Conservation (phyloP, 2,888 invertebrate genomes). For the Ischnura elegans region DNA sequence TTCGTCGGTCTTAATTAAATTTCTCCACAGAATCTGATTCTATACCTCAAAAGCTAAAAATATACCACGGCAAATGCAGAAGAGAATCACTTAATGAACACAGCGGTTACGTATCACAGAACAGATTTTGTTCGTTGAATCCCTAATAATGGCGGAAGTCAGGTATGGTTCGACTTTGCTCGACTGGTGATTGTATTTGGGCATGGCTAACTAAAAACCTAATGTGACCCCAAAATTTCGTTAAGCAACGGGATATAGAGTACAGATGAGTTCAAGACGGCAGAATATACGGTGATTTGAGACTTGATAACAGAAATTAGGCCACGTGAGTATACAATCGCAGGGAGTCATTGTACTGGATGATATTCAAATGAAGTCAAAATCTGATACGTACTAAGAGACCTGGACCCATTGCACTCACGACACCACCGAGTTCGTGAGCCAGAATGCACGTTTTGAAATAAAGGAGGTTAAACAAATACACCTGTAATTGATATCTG, state of each 20-base stretch:
- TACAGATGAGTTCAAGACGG: not conserved
- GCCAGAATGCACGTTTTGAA: not conserved
- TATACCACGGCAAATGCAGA: not conserved
- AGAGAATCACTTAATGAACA: not conserved
- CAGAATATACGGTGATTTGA: not conserved
- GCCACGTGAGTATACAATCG: not conserved
- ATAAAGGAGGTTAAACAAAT: not conserved
- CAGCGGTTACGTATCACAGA: too few relatives aligned
- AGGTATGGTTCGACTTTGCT: not conserved
- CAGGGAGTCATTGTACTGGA: not conserved
- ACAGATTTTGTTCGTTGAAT: too few relatives aligned
- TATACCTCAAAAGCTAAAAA: not conserved
- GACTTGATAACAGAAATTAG: not conserved
- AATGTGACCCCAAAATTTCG: not conserved
- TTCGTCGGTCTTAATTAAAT: too few relatives aligned
- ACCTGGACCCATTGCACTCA: not conserved
- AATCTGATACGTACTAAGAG: not conserved
- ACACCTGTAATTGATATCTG: not conserved
- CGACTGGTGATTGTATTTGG: not conserved
- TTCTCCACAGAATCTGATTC: too few relatives aligned
- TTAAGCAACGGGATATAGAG: not conserved
- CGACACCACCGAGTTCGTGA: not conserved
- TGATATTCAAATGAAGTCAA: slow-evolving; percentile 9
- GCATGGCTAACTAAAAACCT: not conserved
- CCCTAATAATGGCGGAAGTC: not conserved